A percentile compares a stretch with the other conserved stretches of the same genome.
phyloP scores from a whole-genome alignment of 2,888 invertebrate species.

The Laspeyria flexula region DNA sequence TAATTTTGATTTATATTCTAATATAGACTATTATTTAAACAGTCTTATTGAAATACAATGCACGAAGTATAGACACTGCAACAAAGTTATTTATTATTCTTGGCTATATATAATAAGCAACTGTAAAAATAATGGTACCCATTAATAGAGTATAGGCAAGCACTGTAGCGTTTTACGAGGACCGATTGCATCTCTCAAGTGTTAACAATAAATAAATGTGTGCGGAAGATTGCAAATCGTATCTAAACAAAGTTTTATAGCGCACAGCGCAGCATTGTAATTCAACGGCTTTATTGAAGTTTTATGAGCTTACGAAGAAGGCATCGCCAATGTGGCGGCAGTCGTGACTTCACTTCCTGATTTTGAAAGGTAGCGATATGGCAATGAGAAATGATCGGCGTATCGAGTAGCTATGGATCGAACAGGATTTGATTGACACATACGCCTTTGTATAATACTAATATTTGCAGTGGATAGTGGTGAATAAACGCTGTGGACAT shows the following conservation, averaged over 20 bases:
- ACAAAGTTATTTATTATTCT: not conserved
- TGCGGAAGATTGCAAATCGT: constrained; percentile 66
- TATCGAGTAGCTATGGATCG: constrained; percentile 38
- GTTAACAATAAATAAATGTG: constrained; percentile 36
- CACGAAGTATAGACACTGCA: too few species aligned
- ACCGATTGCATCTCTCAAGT: constrained; percentile 35
- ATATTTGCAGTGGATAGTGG: constrained; percentile 14
- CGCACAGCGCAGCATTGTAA: constrained; percentile 68
- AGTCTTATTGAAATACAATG: too few species aligned
- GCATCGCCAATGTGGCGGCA: constrained; percentile 71
- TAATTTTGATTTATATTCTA: too few species aligned
- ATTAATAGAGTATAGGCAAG: not conserved
- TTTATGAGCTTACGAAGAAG: constrained; percentile 79
- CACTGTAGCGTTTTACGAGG: constrained; percentile 6
- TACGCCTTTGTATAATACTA: constrained; percentile 39
- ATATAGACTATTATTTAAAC: too few species aligned
- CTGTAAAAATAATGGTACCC: not conserved
- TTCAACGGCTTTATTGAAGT: constrained; percentile 81
- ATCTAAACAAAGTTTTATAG: constrained; percentile 70
- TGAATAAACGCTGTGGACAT: not conserved
- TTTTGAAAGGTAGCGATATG: constrained; percentile 64
- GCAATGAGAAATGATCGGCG: constrained; percentile 64
- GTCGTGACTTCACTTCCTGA: constrained; percentile 79
- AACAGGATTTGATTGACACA: constrained; percentile 31
- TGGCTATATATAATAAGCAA: not conserved